Base-by-base conservation (phyloP, 2,113 vertebrate genomes). In the Amphiprion percula region DNA sequence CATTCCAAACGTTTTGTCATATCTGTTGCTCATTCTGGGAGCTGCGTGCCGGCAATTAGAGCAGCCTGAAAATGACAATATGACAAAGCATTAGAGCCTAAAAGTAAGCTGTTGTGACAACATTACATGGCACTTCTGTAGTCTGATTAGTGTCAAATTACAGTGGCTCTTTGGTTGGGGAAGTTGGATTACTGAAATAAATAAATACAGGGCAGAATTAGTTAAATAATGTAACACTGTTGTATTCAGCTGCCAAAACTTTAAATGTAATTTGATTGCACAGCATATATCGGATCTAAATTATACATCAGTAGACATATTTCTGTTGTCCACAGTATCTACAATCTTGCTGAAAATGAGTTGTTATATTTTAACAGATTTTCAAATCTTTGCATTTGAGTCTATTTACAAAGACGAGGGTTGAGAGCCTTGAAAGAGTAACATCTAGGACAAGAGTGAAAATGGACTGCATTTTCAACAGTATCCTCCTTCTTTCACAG, bases 1-100 rank as follows among this genome's bases (percentile, higher is more conserved):
- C 33, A 70, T 84, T 84, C 80, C 9, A 65, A 83, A 77, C 37
- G 63, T 62, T 21, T 28, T 63, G 21, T 46, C 17, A 33, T 14
- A 46, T 66, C 54, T 33, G 55, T 55, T 68, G 59, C 14, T 72
- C 68, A 71, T 58, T 68, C 47, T 61, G 49, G 50, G 64, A 75
- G 52, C 16, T 77, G 68, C 60, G 54, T 54, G 50, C 23, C 30
- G 53, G 1, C 33, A 72, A 79, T 77, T 74, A 67, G 10, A 66
- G 15, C n/a, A 60, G 66, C 37, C 14, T 50, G 49, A 74, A 74
- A 41, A 28, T 82, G 72, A 80, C 65, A 65, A 55, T 5, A 54
- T 4, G 2, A 62, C 23, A 72, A 53, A 62, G 39, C 41, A 61
- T 23, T 55, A 23, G 19, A 82, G 37, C 50, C 39, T 50, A 56